These are phyloP conservation scores for Mus pahari DNA, from an alignment of 2,113 vertebrate genomes.

Conservation along the genomic window DNA sequence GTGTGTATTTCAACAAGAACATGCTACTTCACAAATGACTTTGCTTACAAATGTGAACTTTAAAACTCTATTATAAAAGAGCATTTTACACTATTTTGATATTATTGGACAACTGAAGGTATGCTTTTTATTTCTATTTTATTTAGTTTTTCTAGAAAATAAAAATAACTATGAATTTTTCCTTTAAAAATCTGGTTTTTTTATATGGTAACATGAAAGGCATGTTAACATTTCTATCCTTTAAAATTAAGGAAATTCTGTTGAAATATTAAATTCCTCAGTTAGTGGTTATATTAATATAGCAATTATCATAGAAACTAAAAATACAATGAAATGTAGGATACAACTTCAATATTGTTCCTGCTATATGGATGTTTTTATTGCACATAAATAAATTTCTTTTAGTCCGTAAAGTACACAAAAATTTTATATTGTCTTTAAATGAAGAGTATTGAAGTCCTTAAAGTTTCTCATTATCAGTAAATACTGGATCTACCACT, in stretches of 20 bases:
- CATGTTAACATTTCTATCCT: not conserved
- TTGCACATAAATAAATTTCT: not conserved
- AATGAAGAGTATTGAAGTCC: not conserved
- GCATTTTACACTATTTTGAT: not conserved
- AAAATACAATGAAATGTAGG: not conserved
- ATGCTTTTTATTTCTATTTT: not conserved
- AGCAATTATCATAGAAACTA: not conserved
- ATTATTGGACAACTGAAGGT: not conserved
- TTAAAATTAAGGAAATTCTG: not conserved
- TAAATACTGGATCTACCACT: not conserved
- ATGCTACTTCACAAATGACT: not conserved
- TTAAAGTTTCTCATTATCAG: not conserved
- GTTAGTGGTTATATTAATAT: not conserved
- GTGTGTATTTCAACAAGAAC: not conserved
- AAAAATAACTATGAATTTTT: not conserved
- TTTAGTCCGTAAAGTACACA: not conserved
- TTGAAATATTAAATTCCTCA: slow-evolving; percentile 1
- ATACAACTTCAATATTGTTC: not conserved
- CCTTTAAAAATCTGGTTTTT: not conserved
- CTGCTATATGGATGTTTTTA: not conserved
- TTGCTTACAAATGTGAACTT: not conserved
- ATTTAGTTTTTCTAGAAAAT: not conserved
- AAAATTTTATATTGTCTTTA: not conserved
- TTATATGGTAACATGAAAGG: not conserved
- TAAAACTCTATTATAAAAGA: not conserved